phyloP scores from a whole-genome alignment of 1,140 invertebrate genomes.

The Hydropsyche tenuis region DNA sequence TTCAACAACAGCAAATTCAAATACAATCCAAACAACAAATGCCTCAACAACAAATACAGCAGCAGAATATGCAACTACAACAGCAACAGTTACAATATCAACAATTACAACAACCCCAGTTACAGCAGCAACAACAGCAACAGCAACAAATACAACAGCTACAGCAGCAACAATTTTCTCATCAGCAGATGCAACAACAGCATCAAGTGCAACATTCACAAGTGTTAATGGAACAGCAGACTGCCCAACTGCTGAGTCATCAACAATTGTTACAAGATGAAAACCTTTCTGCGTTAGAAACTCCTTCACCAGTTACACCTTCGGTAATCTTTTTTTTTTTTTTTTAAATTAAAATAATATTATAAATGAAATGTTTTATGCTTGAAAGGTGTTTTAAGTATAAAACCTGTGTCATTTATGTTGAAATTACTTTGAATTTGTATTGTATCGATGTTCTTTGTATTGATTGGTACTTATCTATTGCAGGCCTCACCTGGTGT shows the following conservation, averaged over 20 bases:
- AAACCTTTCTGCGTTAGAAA: conserved; percentile 12
- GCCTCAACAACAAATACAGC: conserved; percentile 52
- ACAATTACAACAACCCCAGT: conserved; percentile 59
- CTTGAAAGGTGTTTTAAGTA: too few species aligned
- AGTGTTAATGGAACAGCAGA: conserved; percentile 43
- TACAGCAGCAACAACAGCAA: conserved; percentile 58
- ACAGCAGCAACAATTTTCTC: conserved; percentile 50
- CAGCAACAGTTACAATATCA: conserved; percentile 54
- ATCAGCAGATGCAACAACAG: conserved; percentile 42
- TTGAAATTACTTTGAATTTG: too few species aligned
- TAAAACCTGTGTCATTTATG: too few species aligned
- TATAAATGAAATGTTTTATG: not conserved
- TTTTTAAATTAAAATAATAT: not conserved
- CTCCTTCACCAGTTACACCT: not conserved
- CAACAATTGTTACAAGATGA: conserved; percentile 44
- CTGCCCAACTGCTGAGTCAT: conserved; percentile 43
- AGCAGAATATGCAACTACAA: conserved; percentile 55
- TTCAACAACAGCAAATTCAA: conserved; percentile 49
- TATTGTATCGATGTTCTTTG: not conserved
- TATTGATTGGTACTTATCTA: not conserved
- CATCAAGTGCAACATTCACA: conserved; percentile 49
- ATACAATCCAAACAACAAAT: conserved; percentile 37
- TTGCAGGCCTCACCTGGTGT: conserved; percentile 16
- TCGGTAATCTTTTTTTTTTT: conserved; percentile 8
- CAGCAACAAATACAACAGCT: conserved; percentile 57